phyloP scores from a whole-genome alignment of 1,140 invertebrate genomes.

The Diorhabda carinulata region DNA sequence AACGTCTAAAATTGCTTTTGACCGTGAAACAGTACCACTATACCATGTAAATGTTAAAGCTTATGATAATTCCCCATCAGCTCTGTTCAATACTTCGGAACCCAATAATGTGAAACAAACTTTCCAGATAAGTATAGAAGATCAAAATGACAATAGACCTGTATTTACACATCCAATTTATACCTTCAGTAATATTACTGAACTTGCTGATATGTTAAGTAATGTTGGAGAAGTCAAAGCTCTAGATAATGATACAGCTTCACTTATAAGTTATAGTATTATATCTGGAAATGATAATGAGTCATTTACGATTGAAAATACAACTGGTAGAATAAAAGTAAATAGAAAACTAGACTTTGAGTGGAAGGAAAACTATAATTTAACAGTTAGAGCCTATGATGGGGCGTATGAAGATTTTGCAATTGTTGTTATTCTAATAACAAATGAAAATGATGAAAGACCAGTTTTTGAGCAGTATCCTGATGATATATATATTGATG shows the following conservation, averaged over 20 bases:
- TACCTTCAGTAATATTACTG: constrained; percentile 70
- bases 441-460: constrained; percentile 80
- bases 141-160: constrained; percentile 87
- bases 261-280: constrained; percentile 75
- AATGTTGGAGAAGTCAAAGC: constrained; percentile 80
- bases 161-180: constrained; percentile 72
- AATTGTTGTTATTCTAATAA: constrained; percentile 71
- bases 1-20: constrained; percentile 71
- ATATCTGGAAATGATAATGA: constrained; percentile 71
- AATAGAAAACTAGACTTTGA: constrained; percentile 79
- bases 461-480: constrained; percentile 67
- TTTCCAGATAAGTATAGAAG: constrained; percentile 82
- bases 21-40: constrained; percentile 72
- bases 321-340: constrained; percentile 76
- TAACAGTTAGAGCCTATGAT: constrained; percentile 75
- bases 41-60: constrained; percentile 84
- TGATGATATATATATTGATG: constrained; percentile 63
- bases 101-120: constrained; percentile 65
- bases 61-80: constrained; percentile 79
- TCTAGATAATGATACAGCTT: constrained; percentile 74
- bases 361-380: constrained; percentile 69
- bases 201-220: constrained; percentile 76
- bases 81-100: constrained; percentile 68
- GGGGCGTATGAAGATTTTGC: constrained; percentile 71
- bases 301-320: constrained; percentile 72